Conservation (phyloP, 2,113 vertebrate species). For the Dromas ardeola region DNA sequence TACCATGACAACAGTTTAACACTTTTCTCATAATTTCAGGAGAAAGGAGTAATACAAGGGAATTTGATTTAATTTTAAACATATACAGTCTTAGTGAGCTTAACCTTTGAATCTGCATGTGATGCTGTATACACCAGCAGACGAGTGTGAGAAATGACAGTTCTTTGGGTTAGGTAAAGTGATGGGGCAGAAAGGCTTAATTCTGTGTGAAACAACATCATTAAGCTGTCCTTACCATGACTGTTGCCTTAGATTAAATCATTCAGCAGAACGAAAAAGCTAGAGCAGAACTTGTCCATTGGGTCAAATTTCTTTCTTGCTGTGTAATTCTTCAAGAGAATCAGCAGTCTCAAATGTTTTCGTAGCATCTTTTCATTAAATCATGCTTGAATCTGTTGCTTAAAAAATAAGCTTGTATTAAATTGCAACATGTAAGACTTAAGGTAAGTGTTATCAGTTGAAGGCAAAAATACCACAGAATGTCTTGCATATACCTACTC, state of each 20-base stretch:
- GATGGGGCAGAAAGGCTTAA: background rate
- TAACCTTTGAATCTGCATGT: background rate
- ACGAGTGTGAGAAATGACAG: background rate
- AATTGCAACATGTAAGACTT: background rate
- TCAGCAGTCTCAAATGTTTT: background rate
- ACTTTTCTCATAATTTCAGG: background rate
- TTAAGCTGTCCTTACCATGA: background rate
- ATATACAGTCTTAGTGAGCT: background rate
- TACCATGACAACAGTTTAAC: background rate
- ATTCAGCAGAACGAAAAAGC: background rate
- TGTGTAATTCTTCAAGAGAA: background rate
- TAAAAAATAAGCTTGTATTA: background rate
- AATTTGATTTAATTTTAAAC: background rate
- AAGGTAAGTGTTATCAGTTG: background rate
- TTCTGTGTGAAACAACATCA: background rate
- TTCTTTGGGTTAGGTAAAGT: background rate
- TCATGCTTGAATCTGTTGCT: background rate
- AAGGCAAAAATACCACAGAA: background rate
- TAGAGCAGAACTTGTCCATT: background rate
- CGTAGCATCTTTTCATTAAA: background rate
- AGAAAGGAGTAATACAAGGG: background rate
- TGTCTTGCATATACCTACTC: background rate
- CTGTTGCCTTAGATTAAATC: background rate
- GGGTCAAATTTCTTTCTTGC: background rate
- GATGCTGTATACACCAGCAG: background rate